Evolutionary conservation across 2,888 invertebrate species (phyloP).

Genomic region (Drosophila aldrichi): DNA sequence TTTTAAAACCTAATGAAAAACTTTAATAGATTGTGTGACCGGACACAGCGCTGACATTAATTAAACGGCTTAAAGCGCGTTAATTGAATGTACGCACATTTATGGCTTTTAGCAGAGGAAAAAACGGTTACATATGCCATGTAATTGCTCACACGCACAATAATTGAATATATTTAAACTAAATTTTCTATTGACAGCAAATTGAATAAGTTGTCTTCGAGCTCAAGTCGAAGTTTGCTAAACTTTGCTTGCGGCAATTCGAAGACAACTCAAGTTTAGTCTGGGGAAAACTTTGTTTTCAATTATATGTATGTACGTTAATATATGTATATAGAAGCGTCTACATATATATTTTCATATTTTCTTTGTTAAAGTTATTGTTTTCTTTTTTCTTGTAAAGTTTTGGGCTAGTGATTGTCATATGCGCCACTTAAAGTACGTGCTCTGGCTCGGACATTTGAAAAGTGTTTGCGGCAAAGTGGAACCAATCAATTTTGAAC

Average conservation of each 20-base stretch:
- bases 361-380: background rate
- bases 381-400: no score
- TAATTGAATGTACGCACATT: background rate
- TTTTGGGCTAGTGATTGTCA: background rate
- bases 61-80: constrained; percentile 7
- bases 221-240: background rate
- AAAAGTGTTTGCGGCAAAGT: background rate
- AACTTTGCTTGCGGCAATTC: background rate
- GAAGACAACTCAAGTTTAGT: background rate
- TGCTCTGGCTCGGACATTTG: background rate
- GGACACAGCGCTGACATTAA: background rate
- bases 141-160: background rate
- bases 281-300: background rate
- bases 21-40: background rate
- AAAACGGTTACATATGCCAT: background rate
- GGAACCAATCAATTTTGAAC: background rate
- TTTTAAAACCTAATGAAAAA: constrained; percentile 1
- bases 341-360: background rate
- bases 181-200: background rate
- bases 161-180: background rate
- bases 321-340: no score
- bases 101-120: background rate
- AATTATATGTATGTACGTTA: no score
- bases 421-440: background rate
- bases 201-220: background rate